Evolutionary conservation across 2,888 invertebrate genomes (phyloP), one percentile per base, ranked within the genome.

Genomic region (Junonia oenone): DNA sequence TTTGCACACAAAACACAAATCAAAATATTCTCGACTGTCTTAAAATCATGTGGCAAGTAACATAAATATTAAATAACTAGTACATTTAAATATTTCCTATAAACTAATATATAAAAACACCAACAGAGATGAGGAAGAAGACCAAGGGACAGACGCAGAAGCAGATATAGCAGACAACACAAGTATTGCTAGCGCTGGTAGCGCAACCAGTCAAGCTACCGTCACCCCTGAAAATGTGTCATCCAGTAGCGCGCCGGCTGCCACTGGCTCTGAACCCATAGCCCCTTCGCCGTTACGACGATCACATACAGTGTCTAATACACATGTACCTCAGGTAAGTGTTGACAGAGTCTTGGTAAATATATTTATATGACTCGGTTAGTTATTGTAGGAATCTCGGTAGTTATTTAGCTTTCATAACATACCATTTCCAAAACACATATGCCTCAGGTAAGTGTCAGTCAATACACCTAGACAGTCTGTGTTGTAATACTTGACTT

Each of bases 141-240:
- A 65, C 11, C 63, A 61, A 14, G 43, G 55, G 11, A 60, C 65
- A 13, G 74, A 75, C 45, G 83, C 81, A 51, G 84, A 87, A 56
- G 72, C 58, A 0, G 84, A 83, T 5, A 43, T 54, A 5, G 70
- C 14, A 63, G 62, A 8, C 53, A 77, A 74, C 54, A 67, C 63
- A 0, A 86, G 86, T 56, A 76, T 76, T 0, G 74, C 67, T 0
- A 84, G 84, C 54, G 80, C 64, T 0, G 72, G 68, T 8, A 85
- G 86, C 59, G 77, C 61, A 0, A 78, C 70, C 6, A 87, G 87
- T 46, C 80, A 83, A 35, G 81, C 83, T 0, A 87, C 88, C 0
- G 71, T 87, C 14, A 86, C 87, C 0, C 88, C 88, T 0, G 89
- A 88, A 65, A 82, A 77, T 0, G 78, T 80, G 1, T 86, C 87